Evolutionary conservation across 2,113 vertebrate genomes (phyloP), one percentile per base, ranked within the genome.

Genomic region (Thamnaconus septentrionalis): DNA sequence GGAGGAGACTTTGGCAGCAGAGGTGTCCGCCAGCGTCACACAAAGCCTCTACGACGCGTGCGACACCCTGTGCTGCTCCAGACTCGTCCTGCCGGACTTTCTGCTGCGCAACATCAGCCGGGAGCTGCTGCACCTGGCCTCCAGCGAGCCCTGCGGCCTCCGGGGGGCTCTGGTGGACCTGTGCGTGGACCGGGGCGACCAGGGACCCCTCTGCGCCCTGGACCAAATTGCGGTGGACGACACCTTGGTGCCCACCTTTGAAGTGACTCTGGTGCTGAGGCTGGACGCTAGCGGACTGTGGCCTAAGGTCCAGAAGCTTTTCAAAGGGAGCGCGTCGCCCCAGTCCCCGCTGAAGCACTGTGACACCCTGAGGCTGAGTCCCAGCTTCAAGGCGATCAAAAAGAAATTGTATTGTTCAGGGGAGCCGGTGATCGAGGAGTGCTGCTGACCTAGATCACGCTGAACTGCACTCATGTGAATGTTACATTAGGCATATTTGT

Each of bases 391-490:
- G 60, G 94, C 95, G 18, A 94, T 96, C 59, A 98, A 96, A 81
- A 95, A 93, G 75, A 98, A 98, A 86, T 91, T 98, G 64, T 98
- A 98, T 72, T 94, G 94, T 85, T 96, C 95, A 0, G 94, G 93
- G 66, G 95, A 94, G 85, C 87, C 96, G 72, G 91, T 96, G 45
- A 89, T 98, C 0, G 96, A 98, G 48, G 95, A 98, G 81, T 96
- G 96, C 81, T 96, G 90, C 68, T 83, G 66, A 84, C 41, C 41
- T 9, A 54, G 40, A 31, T 31, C 44, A 5, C 66, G 58, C n/a
- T 8, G 56, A 65, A 44, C 47, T 31, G 31, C 47, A 56, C 31
- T 61, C 18, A 31, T 1, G 18, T 65, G 54, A 61, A 10, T 53
- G 31, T 4, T n/a, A 31, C 41, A 7, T 47, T 31, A 44, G 52